Conservation (phyloP, 1,140 invertebrate genomes). For the Cotesia typhae region DNA sequence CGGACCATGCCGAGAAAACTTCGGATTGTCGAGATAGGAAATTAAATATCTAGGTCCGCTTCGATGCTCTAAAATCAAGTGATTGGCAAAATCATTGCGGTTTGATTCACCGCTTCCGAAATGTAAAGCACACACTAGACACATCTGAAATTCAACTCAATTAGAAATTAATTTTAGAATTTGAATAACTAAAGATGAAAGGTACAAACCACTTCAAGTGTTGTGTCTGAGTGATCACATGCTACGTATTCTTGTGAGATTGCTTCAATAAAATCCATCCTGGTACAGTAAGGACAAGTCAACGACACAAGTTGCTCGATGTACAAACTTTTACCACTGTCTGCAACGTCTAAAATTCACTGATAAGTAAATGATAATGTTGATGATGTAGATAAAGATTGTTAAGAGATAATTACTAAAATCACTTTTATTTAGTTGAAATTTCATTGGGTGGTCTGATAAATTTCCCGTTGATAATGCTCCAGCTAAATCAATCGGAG, state of each 20-base stretch:
- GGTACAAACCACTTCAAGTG: slow-evolving; percentile 81
- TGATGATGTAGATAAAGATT: neutral
- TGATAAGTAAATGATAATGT: neutral
- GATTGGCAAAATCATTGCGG: slow-evolving; percentile 95
- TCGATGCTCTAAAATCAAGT: slow-evolving; percentile 93
- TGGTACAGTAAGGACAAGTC: slow-evolving; percentile 95
- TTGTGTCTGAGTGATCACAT: slow-evolving; percentile 84
- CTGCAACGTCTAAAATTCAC: slow-evolving; percentile 82
- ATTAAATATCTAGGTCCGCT: slow-evolving; percentile 86
- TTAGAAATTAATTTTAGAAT: neutral
- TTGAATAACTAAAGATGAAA: no score
- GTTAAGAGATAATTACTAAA: slow-evolving; percentile 75
- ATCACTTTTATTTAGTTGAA: slow-evolving; percentile 95
- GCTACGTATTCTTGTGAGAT: slow-evolving; percentile 92
- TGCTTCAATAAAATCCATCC: slow-evolving; percentile 94
- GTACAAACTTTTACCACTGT: slow-evolving; percentile 89
- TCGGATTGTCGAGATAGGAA: slow-evolving; percentile 89
- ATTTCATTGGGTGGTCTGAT: slow-evolving; percentile 97
- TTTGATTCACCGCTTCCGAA: slow-evolving; percentile 96
- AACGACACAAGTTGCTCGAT: slow-evolving; percentile 93
- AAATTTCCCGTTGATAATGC: slow-evolving; percentile 92
- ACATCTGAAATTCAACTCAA: slow-evolving; percentile 71
- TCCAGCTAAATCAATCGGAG: no score
- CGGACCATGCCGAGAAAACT: slow-evolving; percentile 81
- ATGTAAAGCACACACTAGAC: slow-evolving; percentile 95